A percentile compares a stretch with the other conserved stretches of the same genome.
These are phyloP conservation scores for Pimpla rufipes DNA, from an alignment of 2,888 invertebrate species.

Conservation along the genomic window DNA sequence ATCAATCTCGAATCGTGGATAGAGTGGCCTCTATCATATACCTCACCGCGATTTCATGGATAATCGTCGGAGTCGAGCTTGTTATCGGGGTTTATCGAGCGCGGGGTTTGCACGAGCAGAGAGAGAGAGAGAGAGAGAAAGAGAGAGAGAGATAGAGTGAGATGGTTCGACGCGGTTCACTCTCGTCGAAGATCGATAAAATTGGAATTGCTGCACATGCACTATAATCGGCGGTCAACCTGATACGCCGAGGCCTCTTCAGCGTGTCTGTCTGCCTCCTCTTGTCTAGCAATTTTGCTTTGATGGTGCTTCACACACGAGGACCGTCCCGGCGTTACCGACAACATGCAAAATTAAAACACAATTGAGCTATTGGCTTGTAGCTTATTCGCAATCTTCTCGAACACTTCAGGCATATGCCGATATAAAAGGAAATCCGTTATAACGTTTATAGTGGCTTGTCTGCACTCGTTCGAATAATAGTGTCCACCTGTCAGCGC, in stretches of 20 bases:
- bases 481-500: neutral
- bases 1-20: slow-evolving; percentile 21
- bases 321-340: neutral
- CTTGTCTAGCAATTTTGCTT: slow-evolving; percentile 19
- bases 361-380: neutral
- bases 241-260: slow-evolving; percentile 21
- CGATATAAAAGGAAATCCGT: neutral
- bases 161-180: neutral
- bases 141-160: too few species aligned
- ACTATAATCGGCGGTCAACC: slow-evolving; percentile 37
- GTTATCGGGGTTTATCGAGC: slow-evolving; percentile 50
- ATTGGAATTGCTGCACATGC: slow-evolving; percentile 31
- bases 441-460: neutral
- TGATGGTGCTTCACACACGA: neutral
- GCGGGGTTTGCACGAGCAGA: neutral
- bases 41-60: slow-evolving; percentile 31
- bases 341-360: slow-evolving; percentile 1
- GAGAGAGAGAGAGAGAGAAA: too few species aligned
- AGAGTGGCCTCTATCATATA: slow-evolving; percentile 19
- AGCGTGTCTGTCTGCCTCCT: slow-evolving; percentile 3
- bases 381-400: neutral
- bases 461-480: neutral
- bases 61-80: slow-evolving; percentile 27
- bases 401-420: neutral
- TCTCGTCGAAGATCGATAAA: slow-evolving; percentile 39